Percentiles rank a stretch among this genome's conserved stretches.
Evolutionary conservation across 2,888 invertebrate species (phyloP).

Genomic region (Rhagium mordax): DNA sequence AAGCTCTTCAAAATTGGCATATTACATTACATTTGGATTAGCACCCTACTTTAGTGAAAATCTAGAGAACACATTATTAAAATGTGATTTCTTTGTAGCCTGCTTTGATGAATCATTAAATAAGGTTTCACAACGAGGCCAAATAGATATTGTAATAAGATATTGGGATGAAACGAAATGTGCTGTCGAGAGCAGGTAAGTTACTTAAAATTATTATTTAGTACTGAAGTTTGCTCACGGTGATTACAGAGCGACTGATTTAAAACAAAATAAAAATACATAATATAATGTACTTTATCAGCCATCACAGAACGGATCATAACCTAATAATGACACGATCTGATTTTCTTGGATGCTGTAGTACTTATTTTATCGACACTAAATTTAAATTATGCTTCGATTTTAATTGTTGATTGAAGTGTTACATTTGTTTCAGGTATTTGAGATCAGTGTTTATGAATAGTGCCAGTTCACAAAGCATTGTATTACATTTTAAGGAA

Average conservation of each 20-base stretch:
- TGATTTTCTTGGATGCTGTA: too few relatives aligned
- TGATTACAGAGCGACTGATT: background rate
- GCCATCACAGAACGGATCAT: too few relatives aligned
- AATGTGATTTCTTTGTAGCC: background rate
- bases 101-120: slow-evolving; percentile 7
- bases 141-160: background rate
- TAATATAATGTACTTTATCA: too few relatives aligned
- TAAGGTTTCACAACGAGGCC: background rate
- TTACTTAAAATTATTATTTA: background rate
- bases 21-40: background rate
- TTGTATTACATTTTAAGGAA: background rate
- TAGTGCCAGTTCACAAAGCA: background rate
- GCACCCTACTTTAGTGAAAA: background rate
- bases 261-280: background rate
- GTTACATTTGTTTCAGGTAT: background rate
- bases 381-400: too few relatives aligned
- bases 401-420: background rate
- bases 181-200: background rate
- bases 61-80: background rate
- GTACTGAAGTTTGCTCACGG: background rate
- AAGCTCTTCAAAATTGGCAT: background rate
- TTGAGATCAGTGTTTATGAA: slow-evolving; percentile 11
- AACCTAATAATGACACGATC: too few relatives aligned
- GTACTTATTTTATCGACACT: too few relatives aligned
- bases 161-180: background rate